A percentile compares a stretch with the other conserved stretches of the same genome.
Conservation (phyloP, 2,113 vertebrate genomes). For the Herpailurus yagouaroundi region DNA sequence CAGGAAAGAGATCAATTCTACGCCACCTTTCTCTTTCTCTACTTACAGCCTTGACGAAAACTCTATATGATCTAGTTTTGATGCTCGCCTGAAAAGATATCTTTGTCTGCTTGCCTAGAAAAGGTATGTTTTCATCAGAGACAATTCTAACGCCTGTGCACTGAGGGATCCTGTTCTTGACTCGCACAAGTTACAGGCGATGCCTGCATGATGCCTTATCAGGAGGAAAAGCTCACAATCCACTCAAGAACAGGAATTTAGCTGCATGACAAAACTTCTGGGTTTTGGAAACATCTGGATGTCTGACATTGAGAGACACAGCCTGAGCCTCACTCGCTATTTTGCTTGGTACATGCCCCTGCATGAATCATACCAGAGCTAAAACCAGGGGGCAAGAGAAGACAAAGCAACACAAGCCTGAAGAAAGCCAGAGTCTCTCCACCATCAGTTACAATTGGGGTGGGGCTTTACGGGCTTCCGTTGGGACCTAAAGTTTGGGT, state of each 20-base stretch:
- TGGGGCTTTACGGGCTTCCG: fast-evolving
- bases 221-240: background rate
- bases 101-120: background rate
- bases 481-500: background rate
- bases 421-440: background rate
- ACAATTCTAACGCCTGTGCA: background rate
- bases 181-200: background rate
- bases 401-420: background rate
- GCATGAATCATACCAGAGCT: conserved; percentile 47
- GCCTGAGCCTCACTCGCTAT: conserved; percentile 21
- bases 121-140: background rate
- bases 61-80: background rate
- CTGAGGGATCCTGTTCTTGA: background rate
- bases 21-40: background rate
- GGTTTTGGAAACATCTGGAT: conserved; percentile 58
- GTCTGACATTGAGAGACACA: conserved; percentile 28
- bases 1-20: background rate
- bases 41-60: background rate
- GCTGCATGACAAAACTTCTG: conserved; percentile 14
- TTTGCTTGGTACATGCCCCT: conserved; percentile 43
- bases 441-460: background rate
- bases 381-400: background rate
- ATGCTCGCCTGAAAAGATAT: background rate
- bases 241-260: background rate
- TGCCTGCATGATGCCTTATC: background rate